Conservation (phyloP, 1,140 invertebrate species). For the Euborellia annulipes region DNA sequence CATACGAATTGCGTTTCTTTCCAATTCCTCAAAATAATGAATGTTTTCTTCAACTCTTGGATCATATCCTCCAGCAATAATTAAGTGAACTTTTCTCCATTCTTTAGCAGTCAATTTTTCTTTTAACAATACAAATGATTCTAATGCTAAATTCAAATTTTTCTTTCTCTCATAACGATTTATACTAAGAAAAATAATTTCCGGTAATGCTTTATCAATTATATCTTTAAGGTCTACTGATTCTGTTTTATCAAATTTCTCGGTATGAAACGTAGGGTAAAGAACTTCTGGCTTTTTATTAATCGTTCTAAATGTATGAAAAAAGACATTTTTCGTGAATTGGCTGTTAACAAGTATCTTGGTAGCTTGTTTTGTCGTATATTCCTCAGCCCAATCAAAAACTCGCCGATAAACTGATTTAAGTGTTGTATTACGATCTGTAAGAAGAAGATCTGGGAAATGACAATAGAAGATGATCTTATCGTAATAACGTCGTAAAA, state of each 20-base stretch:
- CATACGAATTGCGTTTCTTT: constrained; percentile 41
- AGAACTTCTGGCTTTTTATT: constrained; percentile 57
- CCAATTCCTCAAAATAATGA: constrained; percentile 69
- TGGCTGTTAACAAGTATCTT: constrained; percentile 88
- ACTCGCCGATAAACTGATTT: constrained; percentile 77
- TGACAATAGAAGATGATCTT: constrained; percentile 92
- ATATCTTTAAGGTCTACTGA: constrained; percentile 32
- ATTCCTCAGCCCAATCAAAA: constrained; percentile 83
- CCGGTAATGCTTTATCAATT: constrained; percentile 25
- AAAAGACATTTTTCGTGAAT: constrained; percentile 75
- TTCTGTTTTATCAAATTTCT: constrained; percentile 46
- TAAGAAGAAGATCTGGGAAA: constrained; percentile 88
- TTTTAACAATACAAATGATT: constrained; percentile 54
- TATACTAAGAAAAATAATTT: constrained; percentile 74
- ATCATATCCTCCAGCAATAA: constrained; percentile 98
- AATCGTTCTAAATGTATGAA: constrained; percentile 63
- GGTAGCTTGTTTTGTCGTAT: constrained; percentile 70
- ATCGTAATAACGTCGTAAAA: constrained; percentile 49
- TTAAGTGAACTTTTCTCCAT: constrained; percentile 54
- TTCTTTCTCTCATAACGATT: constrained; percentile 98
- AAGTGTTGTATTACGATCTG: constrained; percentile 40
- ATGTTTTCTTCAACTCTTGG: constrained; percentile 76
- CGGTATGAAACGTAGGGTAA: constrained; percentile 85
- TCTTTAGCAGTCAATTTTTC: constrained; percentile 32
- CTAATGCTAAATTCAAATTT: constrained; percentile 69